phyloP scores from a whole-genome alignment of 2,113 vertebrate genomes.

The Vidua chalybeata region DNA sequence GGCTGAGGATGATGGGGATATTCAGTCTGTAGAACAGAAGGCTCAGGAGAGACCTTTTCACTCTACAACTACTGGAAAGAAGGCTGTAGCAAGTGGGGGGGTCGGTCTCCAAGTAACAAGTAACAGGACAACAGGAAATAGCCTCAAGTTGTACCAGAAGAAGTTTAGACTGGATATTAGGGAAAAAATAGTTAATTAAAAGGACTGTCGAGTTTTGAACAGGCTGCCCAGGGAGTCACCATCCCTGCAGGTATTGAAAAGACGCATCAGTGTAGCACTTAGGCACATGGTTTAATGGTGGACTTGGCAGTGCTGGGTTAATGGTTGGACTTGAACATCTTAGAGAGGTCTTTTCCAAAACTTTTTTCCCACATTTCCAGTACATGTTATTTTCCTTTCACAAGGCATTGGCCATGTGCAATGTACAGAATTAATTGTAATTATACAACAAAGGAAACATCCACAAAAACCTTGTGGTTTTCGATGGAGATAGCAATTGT shows the following conservation, averaged over 20 bases:
- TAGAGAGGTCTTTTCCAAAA: neutral
- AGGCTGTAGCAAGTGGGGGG: neutral
- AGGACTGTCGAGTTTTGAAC: neutral
- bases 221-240: neutral
- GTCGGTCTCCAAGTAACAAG: neutral
- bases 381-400: neutral
- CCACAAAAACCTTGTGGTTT: neutral
- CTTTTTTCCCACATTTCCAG: neutral
- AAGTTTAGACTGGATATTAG: neutral
- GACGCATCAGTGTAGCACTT: rapidly evolving
- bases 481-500: neutral
- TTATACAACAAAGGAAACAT: neutral
- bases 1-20: neutral
- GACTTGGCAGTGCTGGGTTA: neutral
- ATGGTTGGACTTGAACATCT: neutral
- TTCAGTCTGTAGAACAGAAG: neutral
- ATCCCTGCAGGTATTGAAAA: neutral
- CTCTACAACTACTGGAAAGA: neutral
- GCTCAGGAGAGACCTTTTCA: neutral
- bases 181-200: neutral
- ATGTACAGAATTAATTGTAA: neutral
- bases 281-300: neutral
- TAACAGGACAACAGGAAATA: neutral
- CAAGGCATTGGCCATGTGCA: neutral
- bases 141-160: neutral